These are phyloP conservation scores for Chrysotoxum bicinctum DNA, from an alignment of 2,888 invertebrate species.

Conservation along the genomic window DNA sequence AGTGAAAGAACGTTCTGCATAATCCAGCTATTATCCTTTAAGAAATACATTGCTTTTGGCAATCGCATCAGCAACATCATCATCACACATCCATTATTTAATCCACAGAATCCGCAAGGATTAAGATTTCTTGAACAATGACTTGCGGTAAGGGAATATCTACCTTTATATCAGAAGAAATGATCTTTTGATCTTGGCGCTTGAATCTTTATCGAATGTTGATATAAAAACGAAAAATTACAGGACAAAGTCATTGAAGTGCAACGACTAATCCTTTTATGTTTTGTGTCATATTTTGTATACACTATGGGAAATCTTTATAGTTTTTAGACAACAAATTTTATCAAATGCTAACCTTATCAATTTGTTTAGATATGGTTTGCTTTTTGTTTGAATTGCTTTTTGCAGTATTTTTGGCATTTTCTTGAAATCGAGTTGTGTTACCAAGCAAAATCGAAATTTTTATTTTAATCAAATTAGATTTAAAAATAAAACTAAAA, in stretches of 20 bases:
- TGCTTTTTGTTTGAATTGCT: too few relatives aligned
- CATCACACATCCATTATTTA: constrained; percentile 29
- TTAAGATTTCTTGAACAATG: constrained; percentile 55
- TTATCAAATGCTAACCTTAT: too few relatives aligned
- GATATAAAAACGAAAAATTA: constrained; percentile 42
- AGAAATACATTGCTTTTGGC: constrained; percentile 45
- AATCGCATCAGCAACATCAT: constrained; percentile 18
- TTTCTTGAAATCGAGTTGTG: too few relatives aligned
- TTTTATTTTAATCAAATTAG: too few relatives aligned
- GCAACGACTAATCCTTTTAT: constrained; percentile 44
- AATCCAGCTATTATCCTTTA: constrained; percentile 52
- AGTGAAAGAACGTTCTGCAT: constrained; percentile 39
- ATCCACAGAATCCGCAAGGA: constrained; percentile 57
- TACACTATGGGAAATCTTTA: neutral
- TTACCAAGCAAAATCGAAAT: too few relatives aligned
- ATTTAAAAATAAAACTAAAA: too few relatives aligned
- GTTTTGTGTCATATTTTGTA: neutral
- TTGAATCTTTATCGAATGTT: constrained; percentile 52
- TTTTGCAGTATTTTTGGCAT: too few relatives aligned
- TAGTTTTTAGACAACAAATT: neutral
- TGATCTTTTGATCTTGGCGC: constrained; percentile 58
- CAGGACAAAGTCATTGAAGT: constrained; percentile 50
- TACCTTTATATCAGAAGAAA: constrained; percentile 5
- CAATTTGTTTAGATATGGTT: too few relatives aligned
- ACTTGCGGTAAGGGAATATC: constrained; percentile 25